A percentile compares a stretch with the other conserved stretches of the same genome.
These are phyloP conservation scores for Tonatia bakeri DNA, from an alignment of 2,113 vertebrate species.

Conservation along the genomic window DNA sequence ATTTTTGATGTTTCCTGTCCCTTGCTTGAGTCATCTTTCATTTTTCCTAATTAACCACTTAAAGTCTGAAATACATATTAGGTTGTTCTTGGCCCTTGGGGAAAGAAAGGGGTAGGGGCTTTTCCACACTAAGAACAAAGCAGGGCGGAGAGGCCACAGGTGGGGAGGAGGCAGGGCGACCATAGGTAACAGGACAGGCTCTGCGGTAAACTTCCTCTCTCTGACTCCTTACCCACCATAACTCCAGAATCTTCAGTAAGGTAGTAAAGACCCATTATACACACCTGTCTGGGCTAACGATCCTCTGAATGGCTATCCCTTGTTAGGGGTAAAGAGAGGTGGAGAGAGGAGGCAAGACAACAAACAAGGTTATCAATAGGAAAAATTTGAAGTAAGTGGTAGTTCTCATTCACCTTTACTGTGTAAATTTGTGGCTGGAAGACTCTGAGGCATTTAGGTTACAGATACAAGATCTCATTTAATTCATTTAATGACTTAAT, in stretches of 20 bases:
- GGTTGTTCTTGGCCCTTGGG: not conserved
- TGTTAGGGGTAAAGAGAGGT: not conserved
- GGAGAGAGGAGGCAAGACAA: not conserved
- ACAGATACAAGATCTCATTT: not conserved
- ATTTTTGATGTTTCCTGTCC: not conserved
- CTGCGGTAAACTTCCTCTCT: not conserved
- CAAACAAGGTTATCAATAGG: not conserved
- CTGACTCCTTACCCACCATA: not conserved
- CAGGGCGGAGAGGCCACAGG: not conserved
- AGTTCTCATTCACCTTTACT: not conserved
- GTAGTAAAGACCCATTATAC: not conserved
- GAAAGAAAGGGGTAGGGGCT: not conserved
- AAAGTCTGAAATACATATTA: not conserved
- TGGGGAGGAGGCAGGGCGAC: not conserved
- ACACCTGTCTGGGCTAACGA: not conserved
- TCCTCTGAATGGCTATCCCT: not conserved
- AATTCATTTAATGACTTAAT: not conserved
- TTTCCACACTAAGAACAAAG: not conserved
- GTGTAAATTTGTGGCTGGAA: not conserved
- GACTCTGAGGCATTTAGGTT: not conserved
- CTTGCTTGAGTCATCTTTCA: not conserved
- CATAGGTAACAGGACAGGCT: not conserved
- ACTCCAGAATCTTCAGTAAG: not conserved
- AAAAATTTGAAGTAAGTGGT: not conserved
- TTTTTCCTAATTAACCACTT: not conserved